A percentile compares a stretch with the other conserved stretches of the same genome.
phyloP scores from a whole-genome alignment of 2,888 invertebrate species.

The Noctua pronuba region DNA sequence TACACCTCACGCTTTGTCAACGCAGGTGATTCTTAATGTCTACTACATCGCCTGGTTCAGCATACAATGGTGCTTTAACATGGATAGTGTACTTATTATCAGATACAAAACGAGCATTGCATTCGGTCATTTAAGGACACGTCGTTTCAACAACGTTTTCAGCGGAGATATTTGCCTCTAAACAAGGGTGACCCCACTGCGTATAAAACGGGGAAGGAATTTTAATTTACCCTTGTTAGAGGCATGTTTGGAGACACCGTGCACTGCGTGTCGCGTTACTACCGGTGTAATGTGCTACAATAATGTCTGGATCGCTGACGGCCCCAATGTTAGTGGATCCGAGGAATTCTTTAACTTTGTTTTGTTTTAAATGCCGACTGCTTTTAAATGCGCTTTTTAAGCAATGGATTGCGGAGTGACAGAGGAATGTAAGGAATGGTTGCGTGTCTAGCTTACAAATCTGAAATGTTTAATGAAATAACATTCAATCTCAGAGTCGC shows the following conservation, averaged over 20 bases:
- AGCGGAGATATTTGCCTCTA: slow-evolving; percentile 57
- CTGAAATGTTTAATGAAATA: background rate
- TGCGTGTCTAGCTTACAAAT: background rate
- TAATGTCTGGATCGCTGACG: slow-evolving; percentile 65
- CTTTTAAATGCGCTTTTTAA: slow-evolving; percentile 47
- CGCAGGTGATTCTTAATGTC: slow-evolving; percentile 42
- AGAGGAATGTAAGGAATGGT: slow-evolving; percentile 30
- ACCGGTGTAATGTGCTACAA: slow-evolving; percentile 68
- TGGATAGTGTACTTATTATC: too few species aligned
- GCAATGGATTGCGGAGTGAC: slow-evolving; percentile 40
- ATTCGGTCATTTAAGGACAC: background rate
- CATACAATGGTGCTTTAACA: slow-evolving; percentile 34
- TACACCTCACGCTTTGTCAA: slow-evolving; percentile 69
- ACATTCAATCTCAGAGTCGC: background rate
- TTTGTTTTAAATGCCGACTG: slow-evolving; percentile 48
- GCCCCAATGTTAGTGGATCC: slow-evolving; percentile 47
- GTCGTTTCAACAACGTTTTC: slow-evolving; percentile 29
- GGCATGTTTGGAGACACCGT: slow-evolving; percentile 71
- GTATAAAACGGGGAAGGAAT: slow-evolving; percentile 81
- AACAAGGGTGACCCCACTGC: slow-evolving; percentile 74
- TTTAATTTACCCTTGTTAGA: slow-evolving; percentile 87
- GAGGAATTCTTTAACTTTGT: slow-evolving; percentile 64
- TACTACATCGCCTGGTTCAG: background rate
- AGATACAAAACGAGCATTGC: slow-evolving; percentile 16
- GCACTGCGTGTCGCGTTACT: slow-evolving; percentile 65